Evolutionary conservation across 2,888 invertebrate species (phyloP).

Genomic region (Cephus pygmeus): DNA sequence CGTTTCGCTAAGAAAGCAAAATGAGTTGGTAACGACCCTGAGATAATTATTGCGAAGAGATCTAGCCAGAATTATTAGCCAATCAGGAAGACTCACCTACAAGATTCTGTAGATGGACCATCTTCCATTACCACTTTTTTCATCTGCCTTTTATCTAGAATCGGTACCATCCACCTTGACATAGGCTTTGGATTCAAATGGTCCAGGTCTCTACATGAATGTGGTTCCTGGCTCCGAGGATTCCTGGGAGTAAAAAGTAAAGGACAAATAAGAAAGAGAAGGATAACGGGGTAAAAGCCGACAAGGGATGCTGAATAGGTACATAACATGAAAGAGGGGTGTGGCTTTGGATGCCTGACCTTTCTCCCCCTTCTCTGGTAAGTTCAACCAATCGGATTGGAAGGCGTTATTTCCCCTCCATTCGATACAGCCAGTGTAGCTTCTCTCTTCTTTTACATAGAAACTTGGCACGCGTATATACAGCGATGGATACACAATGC

Average conservation of each 20-base stretch:
- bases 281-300: not conserved
- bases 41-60: not conserved
- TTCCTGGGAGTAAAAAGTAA: not conserved
- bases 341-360: not conserved
- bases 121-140: no score
- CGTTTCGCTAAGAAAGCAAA: not conserved
- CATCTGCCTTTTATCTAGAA: no score
- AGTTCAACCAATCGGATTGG: not conserved
- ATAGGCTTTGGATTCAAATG: no score
- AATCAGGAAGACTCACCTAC: no score
- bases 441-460: not conserved
- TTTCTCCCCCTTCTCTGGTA: not conserved
- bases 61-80: no score
- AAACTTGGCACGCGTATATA: not conserved
- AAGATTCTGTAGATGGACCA: no score
- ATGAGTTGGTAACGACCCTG: not conserved
- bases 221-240: no score
- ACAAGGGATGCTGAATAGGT: no score
- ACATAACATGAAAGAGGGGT: not conserved
- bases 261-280: slow-evolving; percentile 1
- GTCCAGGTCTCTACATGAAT: no score
- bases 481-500: slow-evolving; percentile 23
- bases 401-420: slow-evolving; percentile 23
- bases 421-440: slow-evolving; percentile 3
- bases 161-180: no score